A percentile compares a stretch with the other conserved stretches of the same genome.
Conservation (phyloP, 2,888 invertebrate genomes). For the Xestia rhomboidea region DNA sequence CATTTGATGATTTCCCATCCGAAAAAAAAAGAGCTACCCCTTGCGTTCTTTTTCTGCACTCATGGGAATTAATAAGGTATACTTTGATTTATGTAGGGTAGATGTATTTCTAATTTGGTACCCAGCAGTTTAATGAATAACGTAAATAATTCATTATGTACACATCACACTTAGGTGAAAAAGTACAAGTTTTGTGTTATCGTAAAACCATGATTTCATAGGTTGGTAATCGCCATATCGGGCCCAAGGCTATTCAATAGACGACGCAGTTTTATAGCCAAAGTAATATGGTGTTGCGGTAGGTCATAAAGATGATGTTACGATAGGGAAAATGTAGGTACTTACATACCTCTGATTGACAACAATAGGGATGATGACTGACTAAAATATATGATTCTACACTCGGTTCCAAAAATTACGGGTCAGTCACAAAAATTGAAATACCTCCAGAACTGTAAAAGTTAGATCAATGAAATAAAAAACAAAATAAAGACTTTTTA, state of each 20-base stretch:
- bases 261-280: conserved; percentile 36
- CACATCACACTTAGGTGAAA: conserved; percentile 12
- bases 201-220: conserved; percentile 41
- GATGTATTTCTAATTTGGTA: conserved; percentile 4
- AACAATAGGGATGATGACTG: too few relatives aligned
- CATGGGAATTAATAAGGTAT: neutral
- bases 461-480: too few relatives aligned
- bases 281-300: conserved; percentile 41
- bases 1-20: too few relatives aligned
- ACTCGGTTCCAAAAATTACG: too few relatives aligned
- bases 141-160: conserved; percentile 50
- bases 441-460: too few relatives aligned
- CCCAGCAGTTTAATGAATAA: conserved; percentile 36
- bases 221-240: conserved; percentile 54
- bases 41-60: neutral
- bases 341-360: too few relatives aligned
- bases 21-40: neutral
- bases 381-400: too few relatives aligned
- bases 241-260: conserved; percentile 54
- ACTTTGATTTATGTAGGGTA: conserved; percentile 1
- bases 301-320: conserved; percentile 43
- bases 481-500: too few relatives aligned
- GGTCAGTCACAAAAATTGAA: too few relatives aligned
- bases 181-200: conserved; percentile 26
- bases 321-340: too few relatives aligned